Base-by-base conservation (phyloP, 1,140 invertebrate species). In the Diorhabda carinulata region DNA sequence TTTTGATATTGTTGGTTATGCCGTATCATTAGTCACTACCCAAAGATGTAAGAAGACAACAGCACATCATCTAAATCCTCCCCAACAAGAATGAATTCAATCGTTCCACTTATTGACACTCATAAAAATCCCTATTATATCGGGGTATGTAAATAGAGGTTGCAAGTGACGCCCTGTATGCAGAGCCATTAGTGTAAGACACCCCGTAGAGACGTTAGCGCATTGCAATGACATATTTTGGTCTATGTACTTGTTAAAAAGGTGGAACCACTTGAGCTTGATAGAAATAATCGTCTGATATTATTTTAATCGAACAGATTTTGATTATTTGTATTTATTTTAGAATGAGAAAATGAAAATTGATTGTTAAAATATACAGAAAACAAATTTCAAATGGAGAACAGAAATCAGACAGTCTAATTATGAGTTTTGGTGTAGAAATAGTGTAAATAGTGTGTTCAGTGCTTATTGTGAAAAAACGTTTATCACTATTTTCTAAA, bases 81-180 rank as follows among this genome's bases (percentile, higher is more conserved):
- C 66, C 73, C 70, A 68, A 73, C 76, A 74, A 75, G 71, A 72
- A 76, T 74, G 77, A 77, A 78, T 76, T 72, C 77, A 77, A 73
- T 77, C 75, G 75, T 70, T 77, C 74, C 77, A 75, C 77, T 78
- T 77, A 74, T 71, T 73, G 75, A 75, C 76, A 76, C 76, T 78
- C 76, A 75, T 74, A 78, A 78, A 78, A 78, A 78, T 78, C 77
- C 75, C 77, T 71, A 77, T 78, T 78, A 78, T 77, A 70, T 69
- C 68, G 72, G 70, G 74, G 74, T 71, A 78, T 78, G 77, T 76
- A 78, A 78, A 78, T 78, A 77, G 70, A 70, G 67, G 71, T 71
- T 77, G 76, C 71, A 74, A 73, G 72, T 77, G 76, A 77, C 74
- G 70, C 70, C 47, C 75, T 72, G 72, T 70, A 70, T 70, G 67